Conservation (phyloP, 2,888 invertebrate genomes). For the Clostera curtula region DNA sequence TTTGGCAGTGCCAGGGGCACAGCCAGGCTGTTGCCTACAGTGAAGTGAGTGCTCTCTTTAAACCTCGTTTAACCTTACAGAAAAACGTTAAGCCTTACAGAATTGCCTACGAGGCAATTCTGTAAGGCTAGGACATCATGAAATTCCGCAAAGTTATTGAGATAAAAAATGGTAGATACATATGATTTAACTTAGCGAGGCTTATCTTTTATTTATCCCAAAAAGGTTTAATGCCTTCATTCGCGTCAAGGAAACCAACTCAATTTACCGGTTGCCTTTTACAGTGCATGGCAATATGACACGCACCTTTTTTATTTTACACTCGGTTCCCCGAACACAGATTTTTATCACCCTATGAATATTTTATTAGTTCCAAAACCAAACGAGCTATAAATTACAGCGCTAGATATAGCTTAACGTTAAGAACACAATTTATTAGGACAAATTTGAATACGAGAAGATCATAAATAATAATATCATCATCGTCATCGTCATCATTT, state of each 20-base stretch:
- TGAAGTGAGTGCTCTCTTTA: too few relatives aligned
- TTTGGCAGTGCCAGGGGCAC: too few relatives aligned
- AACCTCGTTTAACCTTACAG: too few relatives aligned
- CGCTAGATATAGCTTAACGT: constrained; percentile 18
- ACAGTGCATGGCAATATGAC: constrained; percentile 26
- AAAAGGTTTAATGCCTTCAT: constrained; percentile 1
- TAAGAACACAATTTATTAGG: constrained; percentile 18
- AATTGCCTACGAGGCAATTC: too few relatives aligned
- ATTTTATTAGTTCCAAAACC: constrained; percentile 37
- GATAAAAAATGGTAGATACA: too few relatives aligned
- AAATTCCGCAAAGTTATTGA: too few relatives aligned
- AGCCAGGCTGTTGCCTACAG: too few relatives aligned
- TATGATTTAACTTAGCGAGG: too few relatives aligned
- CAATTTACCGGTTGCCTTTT: constrained; percentile 27
- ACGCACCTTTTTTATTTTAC: constrained; percentile 26
- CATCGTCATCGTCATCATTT: constrained; percentile 1
- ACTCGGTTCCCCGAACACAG: constrained; percentile 32
- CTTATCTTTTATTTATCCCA: not conserved
- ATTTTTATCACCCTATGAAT: constrained; percentile 48
- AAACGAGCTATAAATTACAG: constrained; percentile 32
- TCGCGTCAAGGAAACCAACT: constrained; percentile 13
- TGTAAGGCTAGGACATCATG: too few relatives aligned
- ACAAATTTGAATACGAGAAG: constrained; percentile 7
- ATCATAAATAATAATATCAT: constrained; percentile 9
- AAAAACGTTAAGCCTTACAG: too few relatives aligned